Conservation (phyloP, 1,140 invertebrate species). For the Apis laboriosa region DNA sequence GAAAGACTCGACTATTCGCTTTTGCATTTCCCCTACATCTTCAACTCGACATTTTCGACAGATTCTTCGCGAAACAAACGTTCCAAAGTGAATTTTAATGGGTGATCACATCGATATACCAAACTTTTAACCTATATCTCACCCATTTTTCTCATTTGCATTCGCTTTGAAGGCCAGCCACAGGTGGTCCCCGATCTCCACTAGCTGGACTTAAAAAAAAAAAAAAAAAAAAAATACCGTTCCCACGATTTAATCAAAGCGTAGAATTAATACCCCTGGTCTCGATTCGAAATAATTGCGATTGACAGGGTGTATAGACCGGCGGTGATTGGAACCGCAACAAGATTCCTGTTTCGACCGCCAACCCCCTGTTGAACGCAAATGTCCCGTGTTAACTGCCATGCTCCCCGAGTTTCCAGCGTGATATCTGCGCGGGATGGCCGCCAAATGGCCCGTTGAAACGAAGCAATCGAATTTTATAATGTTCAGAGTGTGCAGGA, state of each 20-base stretch:
- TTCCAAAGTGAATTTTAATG: too few species aligned
- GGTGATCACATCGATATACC: too few species aligned
- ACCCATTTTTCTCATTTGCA: too few species aligned
- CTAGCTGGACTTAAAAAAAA: too few species aligned
- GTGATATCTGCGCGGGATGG: background rate
- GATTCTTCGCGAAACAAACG: too few species aligned
- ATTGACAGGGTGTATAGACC: slow-evolving; percentile 4
- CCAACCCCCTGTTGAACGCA: background rate
- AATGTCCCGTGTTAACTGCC: slow-evolving; percentile 12
- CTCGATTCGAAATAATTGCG: slow-evolving; percentile 5
- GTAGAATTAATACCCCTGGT: background rate
- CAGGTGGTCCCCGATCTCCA: slow-evolving; percentile 22
- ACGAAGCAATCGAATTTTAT: background rate
- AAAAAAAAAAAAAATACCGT: too few species aligned
- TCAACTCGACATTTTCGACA: too few species aligned
- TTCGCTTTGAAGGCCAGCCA: slow-evolving; percentile 12
- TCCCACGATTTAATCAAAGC: background rate
- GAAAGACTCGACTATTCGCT: too few species aligned
- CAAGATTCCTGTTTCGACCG: background rate
- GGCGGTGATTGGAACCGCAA: background rate
- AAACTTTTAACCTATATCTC: too few species aligned
- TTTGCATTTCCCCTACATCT: too few species aligned
- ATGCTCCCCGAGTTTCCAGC: background rate
- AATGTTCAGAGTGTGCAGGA: too few species aligned
- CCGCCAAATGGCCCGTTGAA: background rate